Conservation (phyloP, 2,113 vertebrate genomes). For the Halcyon senegalensis region DNA sequence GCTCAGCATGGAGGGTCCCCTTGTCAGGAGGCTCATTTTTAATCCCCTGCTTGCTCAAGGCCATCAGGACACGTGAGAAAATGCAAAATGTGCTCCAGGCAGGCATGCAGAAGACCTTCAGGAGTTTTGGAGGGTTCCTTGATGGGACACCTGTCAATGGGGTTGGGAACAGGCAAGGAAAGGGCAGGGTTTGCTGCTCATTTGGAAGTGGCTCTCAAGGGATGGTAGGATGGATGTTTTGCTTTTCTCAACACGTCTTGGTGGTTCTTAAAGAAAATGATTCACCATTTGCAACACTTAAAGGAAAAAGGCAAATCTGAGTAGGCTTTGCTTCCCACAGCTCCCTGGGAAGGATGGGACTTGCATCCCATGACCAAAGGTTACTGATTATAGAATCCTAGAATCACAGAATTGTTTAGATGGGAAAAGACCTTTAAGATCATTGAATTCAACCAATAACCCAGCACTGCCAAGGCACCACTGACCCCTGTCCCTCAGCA, state of each 20-base stretch:
- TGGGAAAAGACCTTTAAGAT: too few species aligned
- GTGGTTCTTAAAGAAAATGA: not conserved
- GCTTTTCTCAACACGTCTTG: not conserved
- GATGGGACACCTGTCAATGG: fast-evolving
- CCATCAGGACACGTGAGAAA: not conserved
- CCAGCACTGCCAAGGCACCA: too few species aligned
- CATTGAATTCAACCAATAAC: too few species aligned
- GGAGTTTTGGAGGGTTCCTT: not conserved
- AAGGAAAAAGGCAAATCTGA: not conserved
- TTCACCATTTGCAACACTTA: not conserved
- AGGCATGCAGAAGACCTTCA: fast-evolving
- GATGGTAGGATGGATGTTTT: not conserved
- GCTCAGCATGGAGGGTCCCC: too few species aligned
- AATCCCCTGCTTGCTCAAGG: not conserved
- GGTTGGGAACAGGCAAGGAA: not conserved
- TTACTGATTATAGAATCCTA: not conserved
- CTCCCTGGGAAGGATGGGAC: not conserved
- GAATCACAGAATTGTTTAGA: too few species aligned
- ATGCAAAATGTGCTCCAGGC: not conserved
- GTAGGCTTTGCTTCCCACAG: not conserved
- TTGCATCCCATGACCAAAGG: not conserved
- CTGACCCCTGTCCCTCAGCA: too few species aligned
- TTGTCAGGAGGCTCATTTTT: not conserved
- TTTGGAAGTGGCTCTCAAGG: not conserved
- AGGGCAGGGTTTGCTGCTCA: not conserved